Evolutionary conservation across 2,888 invertebrate species (phyloP).

Genomic region (Ellobium chinense): DNA sequence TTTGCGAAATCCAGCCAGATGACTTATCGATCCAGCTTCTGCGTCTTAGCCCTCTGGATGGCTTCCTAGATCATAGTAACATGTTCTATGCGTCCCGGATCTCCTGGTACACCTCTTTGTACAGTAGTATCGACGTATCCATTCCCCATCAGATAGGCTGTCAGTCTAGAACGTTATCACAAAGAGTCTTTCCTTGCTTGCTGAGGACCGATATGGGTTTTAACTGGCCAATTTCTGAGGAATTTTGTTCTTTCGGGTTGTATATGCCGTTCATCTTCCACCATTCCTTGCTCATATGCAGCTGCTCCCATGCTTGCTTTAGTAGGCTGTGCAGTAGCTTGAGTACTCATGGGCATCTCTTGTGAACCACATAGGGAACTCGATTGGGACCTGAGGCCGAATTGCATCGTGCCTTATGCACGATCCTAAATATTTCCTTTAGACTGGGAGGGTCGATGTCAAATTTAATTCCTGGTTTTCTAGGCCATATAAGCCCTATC

Average conservation of each 20-base stretch:
- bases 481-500: neutral
- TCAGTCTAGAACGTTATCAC: neutral
- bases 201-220: neutral
- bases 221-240: neutral
- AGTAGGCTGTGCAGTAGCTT: neutral
- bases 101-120: neutral
- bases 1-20: neutral
- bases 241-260: neutral
- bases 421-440: neutral
- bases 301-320: neutral
- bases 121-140: neutral
- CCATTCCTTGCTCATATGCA: neutral
- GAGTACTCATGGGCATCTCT: neutral
- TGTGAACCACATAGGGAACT: neutral
- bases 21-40: neutral
- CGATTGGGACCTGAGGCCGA: neutral
- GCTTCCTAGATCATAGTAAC: neutral
- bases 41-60: neutral
- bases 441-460: neutral
- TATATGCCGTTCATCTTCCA: neutral
- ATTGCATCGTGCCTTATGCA: neutral
- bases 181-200: neutral
- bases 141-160: neutral
- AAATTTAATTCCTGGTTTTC: neutral
- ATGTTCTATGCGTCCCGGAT: neutral